A percentile compares a stretch with the other conserved stretches of the same genome.
Conservation (phyloP, 2,113 vertebrate genomes). For the Carlito syrichta region DNA sequence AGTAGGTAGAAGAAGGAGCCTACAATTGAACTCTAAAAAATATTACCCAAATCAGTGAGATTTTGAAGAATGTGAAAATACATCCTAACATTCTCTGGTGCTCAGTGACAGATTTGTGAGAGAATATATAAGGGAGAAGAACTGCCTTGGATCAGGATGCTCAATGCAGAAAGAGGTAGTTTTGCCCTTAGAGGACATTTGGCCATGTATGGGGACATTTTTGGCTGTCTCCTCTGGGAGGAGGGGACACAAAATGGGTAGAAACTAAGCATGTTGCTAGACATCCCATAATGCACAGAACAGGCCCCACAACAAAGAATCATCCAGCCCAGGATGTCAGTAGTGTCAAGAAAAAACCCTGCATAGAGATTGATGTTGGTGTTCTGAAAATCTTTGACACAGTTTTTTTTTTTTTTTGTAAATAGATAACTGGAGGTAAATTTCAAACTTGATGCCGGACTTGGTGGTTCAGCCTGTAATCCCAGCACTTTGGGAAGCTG, state of each 20-base stretch:
- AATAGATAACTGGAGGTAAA: not conserved
- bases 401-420: not conserved
- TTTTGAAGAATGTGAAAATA: not conserved
- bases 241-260: not conserved
- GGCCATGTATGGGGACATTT: not conserved
- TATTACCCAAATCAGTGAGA: not conserved
- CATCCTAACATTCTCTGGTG: not conserved
- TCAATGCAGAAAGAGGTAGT: fast-evolving
- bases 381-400: not conserved
- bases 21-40: not conserved
- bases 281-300: not conserved
- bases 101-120: not conserved
- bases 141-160: not conserved
- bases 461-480: too few species aligned
- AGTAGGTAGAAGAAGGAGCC: not conserved
- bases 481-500: too few species aligned
- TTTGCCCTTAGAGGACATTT: not conserved
- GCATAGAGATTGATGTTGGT: fast-evolving
- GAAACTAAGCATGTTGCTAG: not conserved
- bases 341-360: not conserved
- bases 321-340: not conserved
- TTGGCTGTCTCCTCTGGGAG: not conserved
- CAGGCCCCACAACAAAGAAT: not conserved
- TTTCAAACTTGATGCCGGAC: not conserved
- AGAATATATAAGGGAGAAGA: not conserved